Evolutionary conservation across 2,797 vertebrate species (phyloP).

Genomic region (Artibeus lituratus): DNA sequence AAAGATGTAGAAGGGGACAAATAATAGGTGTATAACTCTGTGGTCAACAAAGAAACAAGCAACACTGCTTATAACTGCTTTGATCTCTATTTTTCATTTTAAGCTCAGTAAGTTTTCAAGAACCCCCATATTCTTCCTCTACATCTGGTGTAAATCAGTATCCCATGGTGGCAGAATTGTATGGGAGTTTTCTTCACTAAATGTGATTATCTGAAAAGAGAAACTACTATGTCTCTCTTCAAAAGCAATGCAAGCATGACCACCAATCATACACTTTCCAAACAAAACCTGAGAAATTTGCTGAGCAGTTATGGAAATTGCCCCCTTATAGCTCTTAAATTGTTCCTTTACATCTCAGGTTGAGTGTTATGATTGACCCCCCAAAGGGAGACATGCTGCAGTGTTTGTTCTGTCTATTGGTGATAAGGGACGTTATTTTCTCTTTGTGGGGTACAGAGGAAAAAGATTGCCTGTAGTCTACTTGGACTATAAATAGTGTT

Average conservation of each 20-base stretch:
- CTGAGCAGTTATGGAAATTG: constrained; percentile 19
- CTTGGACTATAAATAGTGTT: not conserved
- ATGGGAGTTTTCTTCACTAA: not conserved
- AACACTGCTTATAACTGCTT: not conserved
- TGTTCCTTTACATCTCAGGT: not conserved
- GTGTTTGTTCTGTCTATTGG: not conserved
- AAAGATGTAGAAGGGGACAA: not conserved
- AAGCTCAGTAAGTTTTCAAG: constrained; percentile 12
- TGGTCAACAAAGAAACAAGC: not conserved
- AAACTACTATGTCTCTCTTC: not conserved
- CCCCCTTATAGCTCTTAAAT: not conserved
- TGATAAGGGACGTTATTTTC: constrained; percentile 6
- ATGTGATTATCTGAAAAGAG: not conserved
- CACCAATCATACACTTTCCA: not conserved
- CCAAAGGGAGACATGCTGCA: not conserved
- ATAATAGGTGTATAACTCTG: constrained; percentile 1
- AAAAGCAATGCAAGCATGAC: not conserved
- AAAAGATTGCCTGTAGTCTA: not conserved
- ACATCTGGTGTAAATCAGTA: not conserved
- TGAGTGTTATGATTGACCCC: not conserved
- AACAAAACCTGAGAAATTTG: constrained; percentile 10
- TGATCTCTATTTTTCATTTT: not conserved
- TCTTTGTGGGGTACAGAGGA: not conserved
- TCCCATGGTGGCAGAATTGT: not conserved
- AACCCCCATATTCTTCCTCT: not conserved